Evolutionary conservation across 2,888 invertebrate genomes (phyloP), one percentile per base, ranked within the genome.

Genomic region (Nephrotoma appendiculata): DNA sequence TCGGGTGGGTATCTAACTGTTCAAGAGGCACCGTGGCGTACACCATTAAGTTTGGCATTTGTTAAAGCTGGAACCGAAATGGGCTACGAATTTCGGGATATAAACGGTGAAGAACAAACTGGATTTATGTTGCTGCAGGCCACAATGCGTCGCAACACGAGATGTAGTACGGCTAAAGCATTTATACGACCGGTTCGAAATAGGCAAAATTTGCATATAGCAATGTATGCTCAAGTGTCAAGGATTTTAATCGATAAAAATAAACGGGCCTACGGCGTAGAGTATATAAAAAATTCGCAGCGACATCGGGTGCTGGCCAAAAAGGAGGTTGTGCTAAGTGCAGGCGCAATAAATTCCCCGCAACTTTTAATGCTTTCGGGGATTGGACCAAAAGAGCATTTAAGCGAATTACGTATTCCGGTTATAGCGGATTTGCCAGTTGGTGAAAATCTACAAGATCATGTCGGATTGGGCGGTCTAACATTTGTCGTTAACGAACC

Each of bases 291-390:
- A 83, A 93, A 95, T 86, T 95, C 95, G 0, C 92, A 93, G 86
- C 93, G 93, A 86, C 93, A 94, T 86, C 92, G 93, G 85, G 95
- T 96, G 0, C 92, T 94, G 88, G 97, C 96, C 0, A 94, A 95
- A 87, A 93, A 95, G 86, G 97, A 97, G 91, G 94, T 98, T 0
- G 94, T 98, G 6, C 92, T 97, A 89, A 96, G 97, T 2, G 96
- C 98, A 0, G 98, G 98, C 0, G 95, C 98, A 0, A 94, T 99
- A 52, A 96, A 96, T 86, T 95, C 96, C 3, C 98, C 98, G 0
- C 98, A 98, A 89, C 90, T 99, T 31, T 93, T 99, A 88, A 97
- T 98, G 97, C 90, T 98, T 7, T 97, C 97, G 86, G 98, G 98
- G 0, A 94, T 98, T 41, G 97, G 97, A 0, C 97, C 96, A 0